Evolutionary conservation across 2,888 invertebrate genomes (phyloP).

Genomic region (Cheilosia variabilis): DNA sequence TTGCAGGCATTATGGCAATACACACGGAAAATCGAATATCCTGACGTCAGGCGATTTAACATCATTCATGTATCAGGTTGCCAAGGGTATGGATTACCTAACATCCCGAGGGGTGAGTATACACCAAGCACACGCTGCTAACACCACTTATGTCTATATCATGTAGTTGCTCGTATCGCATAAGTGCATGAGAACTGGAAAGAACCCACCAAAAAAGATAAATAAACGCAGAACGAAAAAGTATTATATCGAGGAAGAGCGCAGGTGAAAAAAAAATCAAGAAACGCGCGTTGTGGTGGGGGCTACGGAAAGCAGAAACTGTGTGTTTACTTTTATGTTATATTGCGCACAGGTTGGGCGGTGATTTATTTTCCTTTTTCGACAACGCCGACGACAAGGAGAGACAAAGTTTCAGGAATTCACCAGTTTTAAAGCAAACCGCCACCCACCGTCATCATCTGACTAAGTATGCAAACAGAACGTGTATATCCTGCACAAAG

Average conservation of each 20-base stretch:
- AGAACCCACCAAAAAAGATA: slow-evolving; percentile 21
- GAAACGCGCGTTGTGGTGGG: not conserved
- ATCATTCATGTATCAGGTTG: slow-evolving; percentile 95
- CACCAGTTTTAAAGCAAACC: slow-evolving; percentile 40
- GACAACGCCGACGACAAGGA: not conserved
- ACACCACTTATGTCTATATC: slow-evolving; percentile 36
- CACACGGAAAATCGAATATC: slow-evolving; percentile 88
- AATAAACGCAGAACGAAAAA: slow-evolving; percentile 31
- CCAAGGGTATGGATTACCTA: slow-evolving; percentile 94
- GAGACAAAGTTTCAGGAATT: slow-evolving; percentile 43
- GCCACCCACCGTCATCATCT: slow-evolving; percentile 18
- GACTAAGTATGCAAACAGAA: slow-evolving; percentile 53
- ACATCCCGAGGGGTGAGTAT: slow-evolving; percentile 91
- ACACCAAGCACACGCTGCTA: slow-evolving; percentile 40
- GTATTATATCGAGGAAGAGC: slow-evolving; percentile 52
- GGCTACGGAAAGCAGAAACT: slow-evolving; percentile 7
- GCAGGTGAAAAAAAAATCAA: slow-evolving; percentile 36
- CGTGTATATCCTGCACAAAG: slow-evolving; percentile 55
- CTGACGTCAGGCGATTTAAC: slow-evolving; percentile 94
- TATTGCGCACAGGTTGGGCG: slow-evolving; percentile 22
- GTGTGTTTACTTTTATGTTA: slow-evolving; percentile 41
- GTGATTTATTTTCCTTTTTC: slow-evolving; percentile 1
- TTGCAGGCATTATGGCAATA: slow-evolving; percentile 83
- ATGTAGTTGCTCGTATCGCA: slow-evolving; percentile 41
- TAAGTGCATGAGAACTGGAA: slow-evolving; percentile 20